phyloP scores from a whole-genome alignment of 2,888 invertebrate genomes.

The Omphaloscelis lunosa region DNA sequence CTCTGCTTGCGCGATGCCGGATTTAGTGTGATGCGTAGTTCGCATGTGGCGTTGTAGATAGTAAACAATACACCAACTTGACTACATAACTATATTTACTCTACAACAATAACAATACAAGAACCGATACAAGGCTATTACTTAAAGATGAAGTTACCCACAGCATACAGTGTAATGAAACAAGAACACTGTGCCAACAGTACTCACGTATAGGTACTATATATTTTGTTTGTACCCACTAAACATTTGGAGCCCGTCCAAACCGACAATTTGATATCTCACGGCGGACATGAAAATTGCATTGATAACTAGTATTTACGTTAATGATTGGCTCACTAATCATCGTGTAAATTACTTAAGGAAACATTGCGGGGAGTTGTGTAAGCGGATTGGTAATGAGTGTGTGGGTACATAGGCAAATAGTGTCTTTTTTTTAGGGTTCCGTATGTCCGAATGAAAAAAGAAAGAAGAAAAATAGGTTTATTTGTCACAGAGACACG shows the following conservation, averaged over 20 bases:
- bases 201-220: conserved; percentile 33
- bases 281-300: conserved; percentile 55
- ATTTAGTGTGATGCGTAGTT: no score
- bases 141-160: conserved; percentile 12
- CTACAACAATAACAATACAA: background rate
- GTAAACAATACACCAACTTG: background rate
- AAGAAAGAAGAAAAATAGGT: no score
- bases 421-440: no score
- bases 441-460: no score
- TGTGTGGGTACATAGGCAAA: no score
- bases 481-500: no score
- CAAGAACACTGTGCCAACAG: conserved; percentile 45
- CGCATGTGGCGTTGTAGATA: no score
- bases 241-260: conserved; percentile 63
- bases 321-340: conserved; percentile 54
- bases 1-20: no score
- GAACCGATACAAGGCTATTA: background rate
- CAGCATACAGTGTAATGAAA: conserved; percentile 34
- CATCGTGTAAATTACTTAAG: conserved; percentile 43
- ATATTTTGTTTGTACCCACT: conserved; percentile 51
- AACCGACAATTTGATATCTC: conserved; percentile 63
- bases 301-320: conserved; percentile 62
- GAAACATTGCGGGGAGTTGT: conserved; percentile 33
- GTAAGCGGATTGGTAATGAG: conserved; percentile 34
- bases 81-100: background rate